Evolutionary conservation across 2,888 invertebrate species (phyloP), one percentile per base, ranked within the genome.

Genomic region (Noctua fimbriata): DNA sequence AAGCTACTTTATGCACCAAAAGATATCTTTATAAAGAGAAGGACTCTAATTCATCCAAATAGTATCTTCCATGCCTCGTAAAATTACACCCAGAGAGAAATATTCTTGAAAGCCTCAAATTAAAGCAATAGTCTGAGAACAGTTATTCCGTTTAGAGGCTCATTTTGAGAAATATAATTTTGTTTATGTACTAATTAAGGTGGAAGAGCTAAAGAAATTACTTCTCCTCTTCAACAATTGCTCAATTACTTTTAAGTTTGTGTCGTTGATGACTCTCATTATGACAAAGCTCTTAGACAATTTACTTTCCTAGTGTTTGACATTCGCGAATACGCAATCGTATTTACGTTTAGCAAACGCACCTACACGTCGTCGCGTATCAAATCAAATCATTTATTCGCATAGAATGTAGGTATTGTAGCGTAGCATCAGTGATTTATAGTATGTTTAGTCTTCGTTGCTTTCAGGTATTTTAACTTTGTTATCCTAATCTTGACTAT

Each of bases 111-210:
- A 75, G 82, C 69, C 76, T 78, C 65, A 78, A 89, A 82, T 85
- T 83, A 85, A 69, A 67, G 79, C 74, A 71, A 83, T 75, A 65
- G 76, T 77, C 70, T 70, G 21, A 18, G 73, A 76, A 81, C 79
- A 79, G 81, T 86, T 76, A 81, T 77, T 73, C 12, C 44, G 71
- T 77, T 81, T 70, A 82, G 32, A 70, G 44, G 73, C 69, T 79
- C 74, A 52, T 72, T 81, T 86, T 21, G n/a, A 18, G 76, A 65
- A 84, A 76, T 82, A 73, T 84, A 80, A 88, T 88, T 86, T 84
- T 88, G 87, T 87, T 86, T 86, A 79, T 84, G 36, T 7, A 60
- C 65, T 75, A 63, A 77, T 78, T 88, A 80, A 78, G 77, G 67
- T 70, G 21, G 36, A 78, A 81, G 28, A 18, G 5, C 24, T 67